A percentile compares a stretch with the other conserved stretches of the same genome.
phyloP scores from a whole-genome alignment of 2,113 vertebrate genomes.

The Sebastes fasciatus region DNA sequence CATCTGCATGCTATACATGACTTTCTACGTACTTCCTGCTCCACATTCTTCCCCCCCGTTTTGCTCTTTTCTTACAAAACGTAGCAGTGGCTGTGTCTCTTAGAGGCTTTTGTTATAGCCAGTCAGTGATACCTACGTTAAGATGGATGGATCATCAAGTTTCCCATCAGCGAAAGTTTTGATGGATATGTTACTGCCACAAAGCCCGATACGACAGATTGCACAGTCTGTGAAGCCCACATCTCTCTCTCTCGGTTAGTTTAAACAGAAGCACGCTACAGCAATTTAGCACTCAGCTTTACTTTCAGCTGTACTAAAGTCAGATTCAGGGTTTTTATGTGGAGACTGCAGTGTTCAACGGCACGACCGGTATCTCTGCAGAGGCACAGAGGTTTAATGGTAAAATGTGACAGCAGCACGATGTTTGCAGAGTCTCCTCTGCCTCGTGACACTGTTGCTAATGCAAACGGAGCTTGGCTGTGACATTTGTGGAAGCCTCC shows the following conservation, averaged over 20 bases:
- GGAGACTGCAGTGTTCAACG: constrained; percentile 32
- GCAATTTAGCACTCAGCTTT: constrained; percentile 25
- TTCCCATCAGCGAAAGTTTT: constrained; percentile 36
- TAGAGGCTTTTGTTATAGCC: constrained; percentile 12
- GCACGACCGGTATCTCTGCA: constrained; percentile 12
- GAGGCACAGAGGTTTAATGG: constrained; percentile 23
- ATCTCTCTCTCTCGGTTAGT: constrained; percentile 32
- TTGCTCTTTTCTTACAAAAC: constrained; percentile 3
- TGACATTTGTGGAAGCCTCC: constrained; percentile 58
- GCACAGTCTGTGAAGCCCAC: constrained; percentile 18
- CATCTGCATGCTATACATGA: not conserved
- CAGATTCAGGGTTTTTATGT: constrained; percentile 32
- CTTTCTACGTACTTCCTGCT: not conserved
- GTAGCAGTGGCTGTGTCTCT: constrained; percentile 10
- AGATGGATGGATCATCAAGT: constrained; percentile 49
- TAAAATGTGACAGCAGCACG: constrained; percentile 17
- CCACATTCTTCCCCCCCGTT: not conserved
- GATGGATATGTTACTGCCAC: constrained; percentile 53
- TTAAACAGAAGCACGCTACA: constrained; percentile 27
- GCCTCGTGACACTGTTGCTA: constrained; percentile 48
- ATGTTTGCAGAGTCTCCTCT: constrained; percentile 55
- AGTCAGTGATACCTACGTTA: constrained; percentile 6
- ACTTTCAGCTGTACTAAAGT: constrained; percentile 34
- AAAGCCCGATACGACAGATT: constrained; percentile 32
- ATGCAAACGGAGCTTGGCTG: constrained; percentile 54